Percentiles rank a stretch among this genome's conserved stretches.
These are phyloP conservation scores for Falco biarmicus DNA, from an alignment of 2,797 vertebrate species.

Conservation along the genomic window DNA sequence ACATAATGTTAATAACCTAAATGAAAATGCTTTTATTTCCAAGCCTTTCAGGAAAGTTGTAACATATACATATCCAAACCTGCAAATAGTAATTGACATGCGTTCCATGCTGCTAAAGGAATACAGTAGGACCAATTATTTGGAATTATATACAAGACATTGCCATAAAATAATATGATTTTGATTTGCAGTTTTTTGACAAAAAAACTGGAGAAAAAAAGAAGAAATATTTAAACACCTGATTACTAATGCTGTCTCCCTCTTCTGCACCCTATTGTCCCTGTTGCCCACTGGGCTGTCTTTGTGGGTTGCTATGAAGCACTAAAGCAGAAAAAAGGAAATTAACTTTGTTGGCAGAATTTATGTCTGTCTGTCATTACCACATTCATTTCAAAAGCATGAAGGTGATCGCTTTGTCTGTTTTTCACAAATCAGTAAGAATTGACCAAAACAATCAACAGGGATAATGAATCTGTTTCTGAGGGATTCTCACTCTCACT, in stretches of 20 bases:
- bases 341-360: background rate
- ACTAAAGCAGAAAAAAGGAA: background rate
- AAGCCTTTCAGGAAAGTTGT: slow-evolving; percentile 34
- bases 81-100: background rate
- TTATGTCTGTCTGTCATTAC: background rate
- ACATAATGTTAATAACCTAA: slow-evolving; percentile 75
- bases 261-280: background rate
- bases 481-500: background rate
- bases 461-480: background rate
- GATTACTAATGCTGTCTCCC: background rate
- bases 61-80: background rate
- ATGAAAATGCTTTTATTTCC: slow-evolving; percentile 51
- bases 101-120: slow-evolving; percentile 30
- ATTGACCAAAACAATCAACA: background rate
- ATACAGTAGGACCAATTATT: slow-evolving; percentile 23
- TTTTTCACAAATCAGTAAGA: background rate
- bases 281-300: background rate
- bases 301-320: background rate
- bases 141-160: background rate
- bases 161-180: slow-evolving; percentile 15
- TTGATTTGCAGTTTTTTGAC: background rate
- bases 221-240: background rate
- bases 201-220: background rate
- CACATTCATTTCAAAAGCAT: background rate
- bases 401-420: background rate